phyloP scores from a whole-genome alignment of 1,140 invertebrate species.

The Neelides sp. region DNA sequence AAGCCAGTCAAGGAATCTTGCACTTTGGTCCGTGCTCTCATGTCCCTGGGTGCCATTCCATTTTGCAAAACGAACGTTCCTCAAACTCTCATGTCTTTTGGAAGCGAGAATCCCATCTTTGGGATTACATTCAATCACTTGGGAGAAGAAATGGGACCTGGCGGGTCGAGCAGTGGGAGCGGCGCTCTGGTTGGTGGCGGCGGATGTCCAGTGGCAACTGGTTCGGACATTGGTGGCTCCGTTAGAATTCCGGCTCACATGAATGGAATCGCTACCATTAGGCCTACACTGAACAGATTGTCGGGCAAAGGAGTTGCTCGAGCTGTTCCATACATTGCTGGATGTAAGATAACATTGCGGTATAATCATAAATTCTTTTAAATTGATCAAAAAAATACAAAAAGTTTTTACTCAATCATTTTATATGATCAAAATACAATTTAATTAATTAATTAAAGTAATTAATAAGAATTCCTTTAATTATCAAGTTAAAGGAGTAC shows the following conservation, averaged over 20 bases:
- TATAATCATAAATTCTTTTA: neutral
- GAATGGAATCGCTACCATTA: constrained; percentile 74
- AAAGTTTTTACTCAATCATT: too few relatives aligned
- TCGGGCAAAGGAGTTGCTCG: constrained; percentile 4
- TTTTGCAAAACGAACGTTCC: constrained; percentile 40
- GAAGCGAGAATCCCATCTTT: constrained; percentile 22
- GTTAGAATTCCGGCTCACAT: constrained; percentile 71
- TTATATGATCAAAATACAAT: too few relatives aligned
- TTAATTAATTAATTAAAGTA: too few relatives aligned
- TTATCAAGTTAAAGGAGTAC: too few relatives aligned
- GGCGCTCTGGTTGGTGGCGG: constrained; percentile 29
- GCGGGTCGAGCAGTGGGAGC: constrained; percentile 26
- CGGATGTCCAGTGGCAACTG: constrained; percentile 34
- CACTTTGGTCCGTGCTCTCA: constrained; percentile 31
- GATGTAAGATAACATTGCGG: constrained; percentile 14
- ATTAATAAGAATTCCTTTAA: too few relatives aligned
- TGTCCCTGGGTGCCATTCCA: constrained; percentile 35
- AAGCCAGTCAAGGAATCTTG: constrained; percentile 33
- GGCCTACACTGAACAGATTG: constrained; percentile 42
- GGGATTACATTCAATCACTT: constrained; percentile 19
- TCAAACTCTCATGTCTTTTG: constrained; percentile 26
- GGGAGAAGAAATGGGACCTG: constrained; percentile 12
- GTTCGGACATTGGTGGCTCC: constrained; percentile 44
- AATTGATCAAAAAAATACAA: neutral
- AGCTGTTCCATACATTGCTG: constrained; percentile 13